Evolutionary conservation across 2,797 vertebrate genomes (phyloP).

Genomic region (Coregonus sp.): DNA sequence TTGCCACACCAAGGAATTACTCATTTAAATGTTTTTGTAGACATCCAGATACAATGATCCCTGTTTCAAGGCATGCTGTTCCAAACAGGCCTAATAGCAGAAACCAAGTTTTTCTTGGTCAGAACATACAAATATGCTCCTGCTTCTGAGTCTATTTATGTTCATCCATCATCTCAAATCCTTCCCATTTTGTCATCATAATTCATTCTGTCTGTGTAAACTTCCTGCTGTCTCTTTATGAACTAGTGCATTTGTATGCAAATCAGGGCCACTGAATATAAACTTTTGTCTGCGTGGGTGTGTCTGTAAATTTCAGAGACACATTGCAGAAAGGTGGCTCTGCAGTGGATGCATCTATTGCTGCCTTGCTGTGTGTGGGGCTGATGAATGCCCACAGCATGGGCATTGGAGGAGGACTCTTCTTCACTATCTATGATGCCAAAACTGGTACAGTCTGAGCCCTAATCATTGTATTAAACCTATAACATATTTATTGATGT

Average conservation of each 20-base stretch:
- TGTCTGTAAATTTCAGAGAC: constrained; percentile 73
- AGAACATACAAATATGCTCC: not conserved
- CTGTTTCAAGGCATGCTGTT: not conserved
- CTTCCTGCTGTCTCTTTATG: not conserved
- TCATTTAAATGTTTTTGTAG: not conserved
- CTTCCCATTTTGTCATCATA: not conserved
- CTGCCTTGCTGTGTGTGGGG: constrained; percentile 86
- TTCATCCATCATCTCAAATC: not conserved
- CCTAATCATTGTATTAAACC: not conserved
- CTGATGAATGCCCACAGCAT: constrained; percentile 91
- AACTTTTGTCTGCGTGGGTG: not conserved
- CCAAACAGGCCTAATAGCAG: not conserved
- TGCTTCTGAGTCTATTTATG: not conserved
- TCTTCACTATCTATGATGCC: constrained; percentile 85
- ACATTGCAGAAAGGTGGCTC: constrained; percentile 83
- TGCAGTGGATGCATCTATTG: constrained; percentile 87
- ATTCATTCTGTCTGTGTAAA: not conserved
- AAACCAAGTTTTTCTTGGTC: not conserved
- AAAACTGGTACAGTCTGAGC: constrained; percentile 76
- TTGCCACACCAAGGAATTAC: not conserved
- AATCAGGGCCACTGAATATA: constrained; percentile 2
- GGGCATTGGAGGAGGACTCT: constrained; percentile 93
- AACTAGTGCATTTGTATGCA: not conserved
- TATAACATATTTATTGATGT: too few relatives aligned
- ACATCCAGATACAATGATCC: not conserved